Base-by-base conservation (phyloP, 23 tunicate genomes). In the Pegea sp. region DNA sequence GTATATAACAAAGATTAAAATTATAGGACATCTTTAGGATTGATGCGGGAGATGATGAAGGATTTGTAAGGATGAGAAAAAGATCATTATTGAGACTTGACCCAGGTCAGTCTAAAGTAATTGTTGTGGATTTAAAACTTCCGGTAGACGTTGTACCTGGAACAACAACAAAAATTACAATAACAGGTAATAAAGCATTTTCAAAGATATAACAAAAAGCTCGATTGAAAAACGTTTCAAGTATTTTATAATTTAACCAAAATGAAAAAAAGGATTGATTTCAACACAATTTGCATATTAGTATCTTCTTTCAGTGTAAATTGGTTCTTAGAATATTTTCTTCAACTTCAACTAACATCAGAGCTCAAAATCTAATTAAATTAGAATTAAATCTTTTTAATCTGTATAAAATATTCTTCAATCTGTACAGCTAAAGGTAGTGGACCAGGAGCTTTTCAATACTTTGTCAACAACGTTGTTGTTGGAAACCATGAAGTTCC, bases 401-500 rank as follows among this genome's bases (percentile, higher is more conserved):
- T n/a, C n/a, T n/a, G n/a, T n/a, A n/a, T n/a, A n/a, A n/a, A n/a
- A n/a, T n/a, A n/a, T n/a, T n/a, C n/a, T n/a, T n/a, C n/a, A n/a
- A n/a, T n/a, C n/a, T n/a, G n/a, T n/a, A n/a, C n/a, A 76, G 88
- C 61, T 7, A 38, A 51, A 22, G 88, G 88, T 30, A 58, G 54
- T 8, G 20, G 18, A 3, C 62, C 62, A 3, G 66, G 44, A 20
- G 32, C 90, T 21, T 77, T 77, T 34, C 90, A 77, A 34, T 69
- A 69, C 38, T 56, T 53, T 33, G 48, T 44, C 16, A 69, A 76
- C 53, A 68, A 64, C 5, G 57, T 57, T 28, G 77, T 77, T 26
- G 90, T 77, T 27, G 76, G 90, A 0, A 55, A 54, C 53, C 58
- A 56, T 61, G 52, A 63, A 42, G 43, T 67, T 7, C 90, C 90